Percentiles rank a stretch among this genome's conserved stretches.
Evolutionary conservation across 2,888 invertebrate genomes (phyloP).

Genomic region (Heteromyza rotundicornis): DNA sequence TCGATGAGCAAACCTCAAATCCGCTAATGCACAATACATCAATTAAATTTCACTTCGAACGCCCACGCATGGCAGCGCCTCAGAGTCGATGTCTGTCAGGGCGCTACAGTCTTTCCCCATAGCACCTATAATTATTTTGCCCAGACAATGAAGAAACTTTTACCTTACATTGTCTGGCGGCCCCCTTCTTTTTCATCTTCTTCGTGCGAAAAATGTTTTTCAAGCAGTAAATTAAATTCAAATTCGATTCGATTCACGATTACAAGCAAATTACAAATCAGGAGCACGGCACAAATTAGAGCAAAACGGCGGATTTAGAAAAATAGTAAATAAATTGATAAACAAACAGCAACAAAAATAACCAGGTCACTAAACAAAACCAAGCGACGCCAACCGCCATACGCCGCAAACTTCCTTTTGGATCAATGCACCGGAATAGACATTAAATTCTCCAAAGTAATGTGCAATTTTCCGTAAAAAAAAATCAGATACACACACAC

Average conservation of each 20-base stretch:
- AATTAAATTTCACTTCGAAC: too few relatives aligned
- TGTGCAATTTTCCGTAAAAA: constrained; percentile 6
- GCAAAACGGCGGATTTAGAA: constrained; percentile 19
- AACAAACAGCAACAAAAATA: background rate
- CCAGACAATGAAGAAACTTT: too few relatives aligned
- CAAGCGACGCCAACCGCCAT: background rate
- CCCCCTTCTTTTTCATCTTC: too few relatives aligned
- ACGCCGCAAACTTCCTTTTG: constrained; percentile 4
- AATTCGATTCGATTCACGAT: background rate
- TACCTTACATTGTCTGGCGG: too few relatives aligned
- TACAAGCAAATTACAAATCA: background rate
- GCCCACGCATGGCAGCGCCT: too few relatives aligned
- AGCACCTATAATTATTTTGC: too few relatives aligned
- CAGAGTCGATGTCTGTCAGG: too few relatives aligned
- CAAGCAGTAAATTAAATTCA: constrained; percentile 1
- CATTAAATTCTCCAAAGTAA: constrained; percentile 9
- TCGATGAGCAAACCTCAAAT: too few relatives aligned
- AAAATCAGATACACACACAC: constrained; percentile 5
- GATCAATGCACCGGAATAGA: constrained; percentile 1
- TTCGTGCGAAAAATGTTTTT: background rate
- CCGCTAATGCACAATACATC: too few relatives aligned
- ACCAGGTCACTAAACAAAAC: constrained; percentile 19
- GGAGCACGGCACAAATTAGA: constrained; percentile 24
- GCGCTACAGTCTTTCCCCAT: too few relatives aligned
- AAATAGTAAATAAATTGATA: constrained; percentile 11